phyloP scores from a whole-genome alignment of 2,797 vertebrate genomes.

The Sebastes itinus region DNA sequence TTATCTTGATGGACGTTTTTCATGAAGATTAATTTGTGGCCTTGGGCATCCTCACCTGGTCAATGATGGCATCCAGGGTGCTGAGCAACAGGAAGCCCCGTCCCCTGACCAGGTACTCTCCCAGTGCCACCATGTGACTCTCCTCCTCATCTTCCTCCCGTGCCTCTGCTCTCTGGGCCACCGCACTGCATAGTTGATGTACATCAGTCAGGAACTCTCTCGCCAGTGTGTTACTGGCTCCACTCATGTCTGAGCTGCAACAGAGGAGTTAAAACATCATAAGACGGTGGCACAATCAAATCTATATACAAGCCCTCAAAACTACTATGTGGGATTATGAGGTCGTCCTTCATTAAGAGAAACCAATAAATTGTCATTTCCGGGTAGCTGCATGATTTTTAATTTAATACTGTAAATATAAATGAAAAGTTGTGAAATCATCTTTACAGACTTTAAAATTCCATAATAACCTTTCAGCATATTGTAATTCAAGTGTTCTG shows the following conservation, averaged over 20 bases:
- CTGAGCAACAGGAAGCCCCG: constrained; percentile 93
- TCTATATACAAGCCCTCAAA: background rate
- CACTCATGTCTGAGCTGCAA: constrained; percentile 95
- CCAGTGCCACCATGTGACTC: constrained; percentile 94
- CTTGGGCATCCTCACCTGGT: constrained; percentile 85
- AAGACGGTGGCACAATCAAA: background rate
- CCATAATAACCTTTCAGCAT: no score
- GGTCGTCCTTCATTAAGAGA: background rate
- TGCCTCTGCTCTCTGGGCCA: constrained; percentile 90
- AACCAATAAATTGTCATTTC: background rate
- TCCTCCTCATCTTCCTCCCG: constrained; percentile 94
- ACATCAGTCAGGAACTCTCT: constrained; percentile 98
- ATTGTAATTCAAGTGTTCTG: no score
- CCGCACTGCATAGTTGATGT: constrained; percentile 94
- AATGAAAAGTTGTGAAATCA: background rate
- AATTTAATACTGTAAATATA: background rate
- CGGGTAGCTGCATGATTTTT: background rate
- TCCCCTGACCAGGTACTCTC: constrained; percentile 95
- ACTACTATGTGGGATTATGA: background rate
- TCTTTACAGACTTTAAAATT: no score
- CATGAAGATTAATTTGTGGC: background rate
- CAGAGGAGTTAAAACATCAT: background rate
- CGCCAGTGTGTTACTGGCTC: constrained; percentile 95
- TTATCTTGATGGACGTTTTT: background rate
- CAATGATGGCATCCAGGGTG: constrained; percentile 92